These are phyloP conservation scores for Falco novaeseelandiae DNA, from an alignment of 2,797 vertebrate genomes.

Conservation along the genomic window DNA sequence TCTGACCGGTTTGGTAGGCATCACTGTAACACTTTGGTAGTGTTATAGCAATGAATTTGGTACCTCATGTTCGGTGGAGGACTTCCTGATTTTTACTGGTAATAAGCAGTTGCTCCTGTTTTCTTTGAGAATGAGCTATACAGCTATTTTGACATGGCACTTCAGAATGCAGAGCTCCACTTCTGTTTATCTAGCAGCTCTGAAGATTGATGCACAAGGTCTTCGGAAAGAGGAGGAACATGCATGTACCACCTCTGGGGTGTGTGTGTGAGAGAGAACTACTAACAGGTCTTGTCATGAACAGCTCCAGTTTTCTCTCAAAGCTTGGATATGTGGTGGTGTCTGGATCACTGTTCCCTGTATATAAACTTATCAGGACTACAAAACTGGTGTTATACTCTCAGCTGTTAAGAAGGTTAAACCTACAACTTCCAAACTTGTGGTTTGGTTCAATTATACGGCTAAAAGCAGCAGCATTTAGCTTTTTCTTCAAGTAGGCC, in stretches of 20 bases:
- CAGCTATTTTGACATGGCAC: not conserved
- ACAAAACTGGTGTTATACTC: not conserved
- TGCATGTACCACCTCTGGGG: not conserved
- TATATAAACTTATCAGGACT: not conserved
- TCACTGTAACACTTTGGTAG: not conserved
- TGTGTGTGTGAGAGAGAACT: not conserved
- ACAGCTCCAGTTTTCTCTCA: not conserved
- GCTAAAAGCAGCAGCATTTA: not conserved
- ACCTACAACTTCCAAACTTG: not conserved
- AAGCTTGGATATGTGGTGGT: not conserved
- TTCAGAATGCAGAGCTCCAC: not conserved
- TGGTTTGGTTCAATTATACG: not conserved
- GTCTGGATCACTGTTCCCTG: not conserved
- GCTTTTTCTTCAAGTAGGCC: not conserved
- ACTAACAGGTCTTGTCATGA: not conserved
- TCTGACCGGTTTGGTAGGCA: not conserved
- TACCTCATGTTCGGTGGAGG: slow-evolving; percentile 45
- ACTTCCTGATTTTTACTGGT: not conserved
- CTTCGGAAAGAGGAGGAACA: not conserved
- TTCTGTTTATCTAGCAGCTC: not conserved
- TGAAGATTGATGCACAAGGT: not conserved
- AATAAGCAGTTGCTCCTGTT: not conserved
- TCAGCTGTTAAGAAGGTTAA: not conserved
- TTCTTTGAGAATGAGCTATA: not conserved
- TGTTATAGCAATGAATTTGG: not conserved